These are phyloP conservation scores for Philotrypesis tridentata DNA, from an alignment of 1,140 invertebrate species.

Conservation along the genomic window DNA sequence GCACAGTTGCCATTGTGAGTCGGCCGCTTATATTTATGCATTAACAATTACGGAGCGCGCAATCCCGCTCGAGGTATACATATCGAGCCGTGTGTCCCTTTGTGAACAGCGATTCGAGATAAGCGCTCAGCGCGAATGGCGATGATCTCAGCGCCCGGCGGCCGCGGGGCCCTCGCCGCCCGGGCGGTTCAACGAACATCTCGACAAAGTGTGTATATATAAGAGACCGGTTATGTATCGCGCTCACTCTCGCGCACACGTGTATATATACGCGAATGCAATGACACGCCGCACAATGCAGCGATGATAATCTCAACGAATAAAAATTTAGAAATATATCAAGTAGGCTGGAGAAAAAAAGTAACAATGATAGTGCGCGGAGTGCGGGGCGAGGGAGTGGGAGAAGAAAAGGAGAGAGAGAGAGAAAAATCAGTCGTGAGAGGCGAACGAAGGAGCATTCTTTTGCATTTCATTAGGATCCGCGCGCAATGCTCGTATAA, in stretches of 20 bases:
- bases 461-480: conserved; percentile 29
- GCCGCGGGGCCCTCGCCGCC: conserved; percentile 5
- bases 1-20: conserved; percentile 54
- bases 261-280: conserved; percentile 13
- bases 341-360: not conserved
- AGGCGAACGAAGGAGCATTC: not conserved
- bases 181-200: conserved; percentile 45
- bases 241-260: too few species aligned
- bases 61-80: conserved; percentile 31
- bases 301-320: conserved; percentile 34
- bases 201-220: conserved; percentile 40
- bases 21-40: conserved; percentile 58
- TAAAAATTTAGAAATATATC: conserved; percentile 18
- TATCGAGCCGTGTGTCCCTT: conserved; percentile 54
- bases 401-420: not conserved
- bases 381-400: too few species aligned
- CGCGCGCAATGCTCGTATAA: too few species aligned
- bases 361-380: not conserved
- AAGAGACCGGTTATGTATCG: conserved; percentile 43
- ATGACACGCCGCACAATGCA: conserved; percentile 13
- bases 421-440: not conserved
- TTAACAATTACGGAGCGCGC: conserved; percentile 56
- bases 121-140: conserved; percentile 59
- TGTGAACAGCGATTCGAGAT: conserved; percentile 54
- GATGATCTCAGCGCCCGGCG: conserved; percentile 50